Base-by-base conservation (phyloP, 2,113 vertebrate genomes). In the Arvicanthis niloticus region DNA sequence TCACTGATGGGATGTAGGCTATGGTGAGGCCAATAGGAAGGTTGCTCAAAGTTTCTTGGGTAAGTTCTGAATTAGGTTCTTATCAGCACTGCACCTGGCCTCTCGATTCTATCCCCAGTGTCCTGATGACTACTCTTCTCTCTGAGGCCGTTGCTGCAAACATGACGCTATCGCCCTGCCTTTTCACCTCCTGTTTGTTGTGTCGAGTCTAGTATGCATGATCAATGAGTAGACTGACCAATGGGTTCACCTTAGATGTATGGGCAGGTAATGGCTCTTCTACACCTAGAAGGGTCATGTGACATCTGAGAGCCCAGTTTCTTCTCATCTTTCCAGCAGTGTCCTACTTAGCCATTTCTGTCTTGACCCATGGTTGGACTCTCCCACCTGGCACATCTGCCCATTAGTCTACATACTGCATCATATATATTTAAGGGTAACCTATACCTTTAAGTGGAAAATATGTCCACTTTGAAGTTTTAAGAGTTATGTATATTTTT, bases 161-260 rank as follows among this genome's bases (percentile, higher is more conserved):
- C 45, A 34, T 11, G 1, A 2, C 7, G 0, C 0, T 6, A 1
- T 42, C 48, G 0, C 22, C 37, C n/a, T 60, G 34, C 34, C 31
- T 56, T 37, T 70, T 7, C 9, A 19, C 9, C 48, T 86, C 40
- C 26, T 0, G 0, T 68, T 45, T 37, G 45, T 67, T 15, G 15
- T 16, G 6, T 26, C 78, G 10, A 26, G 77, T 73, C 24, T n/a
- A 1, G 29, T 67, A 56, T 56, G 42, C 9, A 15, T 5, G 8
- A 58, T 24, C 72, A 40, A 9, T 42, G 51, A 77, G 1, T 31
- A 42, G 42, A 48, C 24, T 5, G 15, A 19, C 13, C 48, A 53
- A 9, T 5, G 37, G 16, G 29, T 6, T 62, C 37, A 22, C 72
- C 11, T 86, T 1, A 11, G 34, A 42, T 56, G 86, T 9, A 22